Evolutionary conservation across 2,888 invertebrate genomes (phyloP).

Genomic region (Ochlodes sylvanus): DNA sequence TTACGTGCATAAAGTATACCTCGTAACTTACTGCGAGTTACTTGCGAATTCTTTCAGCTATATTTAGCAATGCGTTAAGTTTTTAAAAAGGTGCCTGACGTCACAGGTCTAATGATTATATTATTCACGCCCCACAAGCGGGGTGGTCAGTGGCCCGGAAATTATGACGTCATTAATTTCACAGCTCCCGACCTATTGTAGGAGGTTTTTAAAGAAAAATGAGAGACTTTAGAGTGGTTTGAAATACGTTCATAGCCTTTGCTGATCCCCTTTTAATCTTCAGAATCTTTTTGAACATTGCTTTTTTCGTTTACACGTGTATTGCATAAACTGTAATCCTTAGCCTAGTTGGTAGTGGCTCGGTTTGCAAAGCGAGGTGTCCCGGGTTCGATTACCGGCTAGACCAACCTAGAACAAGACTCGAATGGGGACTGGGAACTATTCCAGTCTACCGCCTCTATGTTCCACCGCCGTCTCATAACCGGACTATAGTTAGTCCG

Average conservation of each 20-base stretch:
- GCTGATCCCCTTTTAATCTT: background rate
- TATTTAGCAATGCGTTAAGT: constrained; percentile 42
- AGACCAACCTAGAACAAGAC: no score
- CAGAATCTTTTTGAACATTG: background rate
- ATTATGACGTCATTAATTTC: constrained; percentile 79
- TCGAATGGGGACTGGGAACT: no score
- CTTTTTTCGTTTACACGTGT: background rate
- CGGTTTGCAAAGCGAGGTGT: no score
- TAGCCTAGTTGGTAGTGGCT: no score
- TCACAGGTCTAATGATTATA: constrained; percentile 57
- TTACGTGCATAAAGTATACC: no score
- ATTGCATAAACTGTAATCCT: no score
- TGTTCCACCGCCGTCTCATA: no score
- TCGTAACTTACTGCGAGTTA: no score
- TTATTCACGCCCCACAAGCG: constrained; percentile 61
- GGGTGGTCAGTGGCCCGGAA: constrained; percentile 70
- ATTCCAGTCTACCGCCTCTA: no score
- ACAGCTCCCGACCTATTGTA: constrained; percentile 50
- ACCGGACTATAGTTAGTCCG: no score
- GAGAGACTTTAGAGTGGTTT: constrained; percentile 1
- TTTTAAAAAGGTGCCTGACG: constrained; percentile 49
- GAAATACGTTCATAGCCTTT: constrained; percentile 16
- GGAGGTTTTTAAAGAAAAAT: constrained; percentile 38
- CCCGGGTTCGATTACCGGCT: no score
- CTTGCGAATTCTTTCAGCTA: constrained; percentile 22